Evolutionary conservation across 23 tunicate species (phyloP).

Genomic region (Phallusia fumigata): DNA sequence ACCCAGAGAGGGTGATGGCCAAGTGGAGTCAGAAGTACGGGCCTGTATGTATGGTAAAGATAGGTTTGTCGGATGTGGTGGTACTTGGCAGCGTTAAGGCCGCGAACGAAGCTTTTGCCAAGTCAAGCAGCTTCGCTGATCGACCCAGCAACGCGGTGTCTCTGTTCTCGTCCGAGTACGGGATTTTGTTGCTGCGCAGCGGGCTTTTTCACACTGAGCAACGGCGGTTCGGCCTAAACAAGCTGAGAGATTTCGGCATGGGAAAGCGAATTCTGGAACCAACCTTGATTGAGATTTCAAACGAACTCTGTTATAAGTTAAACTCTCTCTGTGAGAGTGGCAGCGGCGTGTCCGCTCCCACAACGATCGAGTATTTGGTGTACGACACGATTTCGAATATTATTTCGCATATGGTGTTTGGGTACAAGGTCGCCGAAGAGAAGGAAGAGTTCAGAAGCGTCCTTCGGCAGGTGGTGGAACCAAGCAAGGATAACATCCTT

Average conservation of each 20-base stretch:
- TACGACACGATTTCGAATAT: slow-evolving; percentile 42
- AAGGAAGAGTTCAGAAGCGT: slow-evolving; percentile 27
- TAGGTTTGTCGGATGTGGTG: slow-evolving; percentile 36
- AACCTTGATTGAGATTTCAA: slow-evolving; percentile 7
- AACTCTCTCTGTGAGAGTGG: background rate
- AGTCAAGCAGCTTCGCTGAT: slow-evolving; percentile 34
- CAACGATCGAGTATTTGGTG: slow-evolving; percentile 16
- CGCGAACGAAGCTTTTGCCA: slow-evolving; percentile 64
- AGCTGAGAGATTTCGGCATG: slow-evolving; percentile 40
- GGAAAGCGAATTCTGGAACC: slow-evolving; percentile 39
- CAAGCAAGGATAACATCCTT: slow-evolving; percentile 17
- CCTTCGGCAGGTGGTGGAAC: slow-evolving; percentile 18
- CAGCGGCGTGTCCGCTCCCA: slow-evolving; percentile 22
- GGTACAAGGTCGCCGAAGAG: slow-evolving; percentile 22
- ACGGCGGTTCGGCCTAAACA: slow-evolving; percentile 26
- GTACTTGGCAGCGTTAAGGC: slow-evolving; percentile 39
- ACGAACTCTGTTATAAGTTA: slow-evolving; percentile 35
- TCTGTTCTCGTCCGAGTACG: slow-evolving; percentile 11
- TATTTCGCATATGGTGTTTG: slow-evolving; percentile 45
- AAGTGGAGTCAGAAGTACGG: slow-evolving; percentile 49
- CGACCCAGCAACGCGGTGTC: slow-evolving; percentile 35
- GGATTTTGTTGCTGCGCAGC: slow-evolving; percentile 14
- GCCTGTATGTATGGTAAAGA: slow-evolving; percentile 43
- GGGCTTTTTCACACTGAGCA: slow-evolving; percentile 31
- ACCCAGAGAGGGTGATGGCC: slow-evolving; percentile 38